Evolutionary conservation across 2,113 vertebrate genomes (phyloP).

Genomic region (Gallinago undulata): DNA sequence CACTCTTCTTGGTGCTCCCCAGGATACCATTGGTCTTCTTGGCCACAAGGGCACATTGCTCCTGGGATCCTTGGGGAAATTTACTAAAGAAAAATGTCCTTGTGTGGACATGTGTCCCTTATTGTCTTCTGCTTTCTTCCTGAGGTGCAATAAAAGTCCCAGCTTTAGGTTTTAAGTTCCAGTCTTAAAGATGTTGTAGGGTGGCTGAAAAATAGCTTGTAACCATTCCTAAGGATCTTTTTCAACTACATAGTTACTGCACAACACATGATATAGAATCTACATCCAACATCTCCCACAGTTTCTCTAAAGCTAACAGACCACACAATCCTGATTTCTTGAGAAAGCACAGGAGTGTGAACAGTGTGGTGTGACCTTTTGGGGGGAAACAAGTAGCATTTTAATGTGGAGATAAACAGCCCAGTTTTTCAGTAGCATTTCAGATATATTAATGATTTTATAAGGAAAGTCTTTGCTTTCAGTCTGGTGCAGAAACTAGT

Average conservation of each 20-base stretch:
- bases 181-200: neutral
- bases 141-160: neutral
- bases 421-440: neutral
- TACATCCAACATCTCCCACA: neutral
- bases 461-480: neutral
- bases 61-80: neutral
- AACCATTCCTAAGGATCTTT: neutral
- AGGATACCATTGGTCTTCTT: no score
- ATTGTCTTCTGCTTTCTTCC: neutral
- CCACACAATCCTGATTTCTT: neutral
- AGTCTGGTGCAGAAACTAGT: neutral
- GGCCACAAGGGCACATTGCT: no score
- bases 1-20: no score
- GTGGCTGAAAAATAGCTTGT: neutral
- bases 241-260: neutral
- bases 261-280: neutral
- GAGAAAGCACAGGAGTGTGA: neutral
- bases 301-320: neutral
- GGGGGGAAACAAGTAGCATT: neutral
- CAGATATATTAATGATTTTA: neutral
- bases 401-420: neutral
- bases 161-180: neutral
- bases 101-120: accelerated
- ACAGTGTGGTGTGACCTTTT: neutral
- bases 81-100: neutral